Conservation (phyloP, 1,140 invertebrate genomes). For the Drosophila funebris region DNA sequence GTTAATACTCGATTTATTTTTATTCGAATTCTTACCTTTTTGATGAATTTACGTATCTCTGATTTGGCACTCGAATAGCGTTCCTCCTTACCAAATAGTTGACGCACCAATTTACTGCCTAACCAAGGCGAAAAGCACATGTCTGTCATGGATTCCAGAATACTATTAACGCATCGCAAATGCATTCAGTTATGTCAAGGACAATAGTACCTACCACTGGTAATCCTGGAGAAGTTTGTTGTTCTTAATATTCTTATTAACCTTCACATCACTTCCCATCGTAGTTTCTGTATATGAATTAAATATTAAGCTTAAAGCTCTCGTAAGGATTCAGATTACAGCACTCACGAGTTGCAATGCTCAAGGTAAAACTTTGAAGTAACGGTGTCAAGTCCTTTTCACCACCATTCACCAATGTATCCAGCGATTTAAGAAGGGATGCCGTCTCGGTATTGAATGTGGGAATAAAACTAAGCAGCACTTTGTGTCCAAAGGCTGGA, state of each 20-base stretch:
- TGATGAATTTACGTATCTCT: background rate
- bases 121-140: background rate
- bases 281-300: background rate
- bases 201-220: background rate
- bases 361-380: background rate
- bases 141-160: background rate
- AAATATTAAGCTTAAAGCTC: background rate
- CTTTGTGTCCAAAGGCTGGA: conserved; percentile 71
- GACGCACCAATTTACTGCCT: background rate
- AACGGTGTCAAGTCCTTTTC: background rate
- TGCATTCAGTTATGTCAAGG: background rate
- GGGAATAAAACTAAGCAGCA: conserved; percentile 67
- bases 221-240: background rate
- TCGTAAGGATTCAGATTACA: background rate
- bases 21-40: background rate
- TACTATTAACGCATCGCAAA: background rate
- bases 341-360: background rate
- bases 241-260: background rate
- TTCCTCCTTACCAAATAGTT: background rate
- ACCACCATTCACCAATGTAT: background rate
- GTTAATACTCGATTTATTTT: background rate
- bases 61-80: background rate
- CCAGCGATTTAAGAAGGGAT: conserved; percentile 34
- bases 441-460: conserved; percentile 64
- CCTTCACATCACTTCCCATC: background rate